Evolutionary conservation across 2,113 vertebrate species (phyloP).

Genomic region (Ciconia maguari): DNA sequence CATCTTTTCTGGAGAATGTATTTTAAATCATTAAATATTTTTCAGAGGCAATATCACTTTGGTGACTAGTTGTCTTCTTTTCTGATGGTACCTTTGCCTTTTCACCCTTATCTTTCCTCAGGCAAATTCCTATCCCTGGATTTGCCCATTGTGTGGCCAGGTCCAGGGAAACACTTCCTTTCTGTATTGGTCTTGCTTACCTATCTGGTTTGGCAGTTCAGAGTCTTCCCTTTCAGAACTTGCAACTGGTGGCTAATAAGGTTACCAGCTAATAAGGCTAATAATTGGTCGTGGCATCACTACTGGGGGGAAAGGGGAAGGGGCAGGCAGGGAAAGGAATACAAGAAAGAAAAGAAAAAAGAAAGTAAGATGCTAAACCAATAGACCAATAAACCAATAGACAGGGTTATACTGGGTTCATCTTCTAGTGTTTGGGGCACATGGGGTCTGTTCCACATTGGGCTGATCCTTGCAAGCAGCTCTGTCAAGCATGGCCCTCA

Average conservation of each 20-base stretch:
- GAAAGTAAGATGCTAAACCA: not conserved
- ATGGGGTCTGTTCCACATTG: not conserved
- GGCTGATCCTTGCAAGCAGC: not conserved
- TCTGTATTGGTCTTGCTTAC: not conserved
- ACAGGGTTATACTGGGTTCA: not conserved
- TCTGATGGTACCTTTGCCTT: not conserved
- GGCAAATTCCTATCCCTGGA: not conserved
- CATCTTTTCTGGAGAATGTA: not conserved
- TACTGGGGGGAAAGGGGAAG: not conserved
- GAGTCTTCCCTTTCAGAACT: not conserved
- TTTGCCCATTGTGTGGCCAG: not conserved
- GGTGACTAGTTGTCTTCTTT: not conserved
- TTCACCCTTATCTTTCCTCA: not conserved
- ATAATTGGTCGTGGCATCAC: not conserved
- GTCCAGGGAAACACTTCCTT: not conserved
- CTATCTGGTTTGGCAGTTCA: not conserved
- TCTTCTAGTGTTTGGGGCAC: not conserved
- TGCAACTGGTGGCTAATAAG: not conserved
- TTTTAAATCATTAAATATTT: not conserved
- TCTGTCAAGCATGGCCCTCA: rapidly evolving
- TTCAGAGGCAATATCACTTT: not conserved
- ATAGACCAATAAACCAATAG: not conserved
- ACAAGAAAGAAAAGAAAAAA: not conserved
- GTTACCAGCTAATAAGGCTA: not conserved
- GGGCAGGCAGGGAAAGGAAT: not conserved